Base-by-base conservation (phyloP, 2,888 invertebrate species). In the Lathronympha strigana region DNA sequence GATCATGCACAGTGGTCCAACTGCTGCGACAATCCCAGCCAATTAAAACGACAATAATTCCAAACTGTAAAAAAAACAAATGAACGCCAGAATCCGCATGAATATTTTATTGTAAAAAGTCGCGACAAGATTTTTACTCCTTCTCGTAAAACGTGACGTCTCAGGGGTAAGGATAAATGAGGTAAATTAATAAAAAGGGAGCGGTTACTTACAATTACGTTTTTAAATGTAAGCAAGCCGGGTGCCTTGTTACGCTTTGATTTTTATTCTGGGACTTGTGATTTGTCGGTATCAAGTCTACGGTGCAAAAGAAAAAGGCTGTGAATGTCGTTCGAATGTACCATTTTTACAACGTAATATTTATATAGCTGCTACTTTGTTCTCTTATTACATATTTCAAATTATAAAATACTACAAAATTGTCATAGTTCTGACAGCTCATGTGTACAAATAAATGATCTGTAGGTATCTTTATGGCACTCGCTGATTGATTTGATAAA, bases 161-260 rank as follows among this genome's bases (percentile, higher is more conserved):
- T 77, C 75, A 79, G 79, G 83, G 83, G 74, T 77, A 45, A 80
- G 80, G 81, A 90, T 86, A 84, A 88, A 91, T 86, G 91, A 88
- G 87, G 80, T 88, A 86, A 90, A 91, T 91, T 90, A 91, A 91
- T 92, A 90, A 90, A 81, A 69, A 84, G 83, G 86, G 89, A 81
- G 83, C 83, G 91, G 91, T 92, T 92, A 89, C 89, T 90, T 89
- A 91, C 91, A 92, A 92, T 92, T 91, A 92, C 87, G 83, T 84
- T 89, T 92, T 91, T 90, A 88, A 90, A 90, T 89, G 90, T 88
- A 89, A 90, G 88, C 89, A 88, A 90, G 84, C 83, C 78, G 82
- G 85, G 72, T 85, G 58, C 80, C 82, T 86, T 87, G 87, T 88
- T 83, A 81, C 79, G 73, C 80, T 87, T 88, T 89, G 89, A 90